Base-by-base conservation (phyloP, 2,888 invertebrate species). In the Oscheius myriophilus region DNA sequence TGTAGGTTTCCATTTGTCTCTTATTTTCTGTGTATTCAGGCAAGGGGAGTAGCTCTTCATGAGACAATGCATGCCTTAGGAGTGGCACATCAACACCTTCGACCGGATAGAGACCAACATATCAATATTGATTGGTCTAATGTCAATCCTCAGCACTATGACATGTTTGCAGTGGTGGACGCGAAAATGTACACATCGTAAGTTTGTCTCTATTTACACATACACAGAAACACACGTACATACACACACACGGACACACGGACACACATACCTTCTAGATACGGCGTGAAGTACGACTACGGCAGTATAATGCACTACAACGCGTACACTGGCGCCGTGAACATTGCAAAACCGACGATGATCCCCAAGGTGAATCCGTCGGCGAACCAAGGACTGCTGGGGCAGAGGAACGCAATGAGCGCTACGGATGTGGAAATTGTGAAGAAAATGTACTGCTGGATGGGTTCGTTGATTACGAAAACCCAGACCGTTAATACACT, bases 271-370 rank as follows among this genome's bases (percentile, higher is more conserved):
- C n/a, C 11, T 51, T 77, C 64, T 23, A 82, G 81, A 2, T 82
- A 82, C 66, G 83, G 81, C 42, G 73, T 77, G 11, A 72, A 73
- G 52, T 83, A 79, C 55, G 77, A 72, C 4, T 85, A 82, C 65
- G 81, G 81, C 39, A 73, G 73, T 53, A 83, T 85, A 33, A 85
- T 85, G 85, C 85, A 85, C 59, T 85, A 85, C 57, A 75, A 80
- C 49, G 73, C 75, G 0, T 81, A 80, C 59, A 85, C 80, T 1
- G 83, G 79, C 7, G 78, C 80, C 14, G 74, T 81, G 16, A 72
- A 73, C 43, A 77, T 79, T n/a, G 74, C 75, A 11, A 79, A 79
- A 45, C 80, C 80, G 11, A 84, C 84, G 12, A 85, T 84, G 84
- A 82, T 79, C 2, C 81, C 84, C n/a, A 73, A 74, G 59, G 72